Percentiles rank a stretch among this genome's conserved stretches.
phyloP scores from a whole-genome alignment of 2,113 vertebrate genomes.

The Mystacornis crossleyi region DNA sequence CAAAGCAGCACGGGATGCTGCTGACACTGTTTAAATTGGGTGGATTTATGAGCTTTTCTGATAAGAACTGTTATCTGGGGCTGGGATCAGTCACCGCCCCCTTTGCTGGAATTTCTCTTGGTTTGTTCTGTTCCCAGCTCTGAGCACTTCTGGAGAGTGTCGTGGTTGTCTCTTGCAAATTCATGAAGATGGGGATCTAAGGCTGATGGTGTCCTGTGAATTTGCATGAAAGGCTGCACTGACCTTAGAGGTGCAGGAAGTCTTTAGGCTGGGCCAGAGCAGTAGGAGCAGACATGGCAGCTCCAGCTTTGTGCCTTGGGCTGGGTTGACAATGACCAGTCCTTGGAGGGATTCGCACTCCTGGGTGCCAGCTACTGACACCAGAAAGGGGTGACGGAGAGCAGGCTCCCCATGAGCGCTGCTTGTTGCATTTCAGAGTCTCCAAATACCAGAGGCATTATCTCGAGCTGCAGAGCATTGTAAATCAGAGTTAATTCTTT shows the following conservation, averaged over 20 bases:
- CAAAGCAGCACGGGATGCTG: conserved; percentile 28
- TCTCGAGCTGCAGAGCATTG: not conserved
- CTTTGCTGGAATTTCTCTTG: conserved; percentile 39
- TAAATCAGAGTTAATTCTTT: not conserved
- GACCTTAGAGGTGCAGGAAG: not conserved
- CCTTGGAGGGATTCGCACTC: not conserved
- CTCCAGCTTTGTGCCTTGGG: not conserved
- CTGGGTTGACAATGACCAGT: not conserved
- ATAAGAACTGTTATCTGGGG: conserved; percentile 56
- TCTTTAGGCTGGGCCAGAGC: not conserved
- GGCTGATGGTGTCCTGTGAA: not conserved
- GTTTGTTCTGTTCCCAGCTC: conserved; percentile 41
- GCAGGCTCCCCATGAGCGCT: not conserved
- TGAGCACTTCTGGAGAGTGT: not conserved
- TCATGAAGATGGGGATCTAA: not conserved
- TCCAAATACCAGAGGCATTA: not conserved
- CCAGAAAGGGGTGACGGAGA: not conserved
- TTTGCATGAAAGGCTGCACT: not conserved
- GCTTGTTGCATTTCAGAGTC: not conserved
- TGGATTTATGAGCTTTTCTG: conserved; percentile 63
- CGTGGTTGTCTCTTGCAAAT: not conserved
- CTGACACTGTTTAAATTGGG: conserved; percentile 62
- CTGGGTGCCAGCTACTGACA: not conserved
- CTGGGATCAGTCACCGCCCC: not conserved
- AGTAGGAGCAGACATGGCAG: not conserved